A percentile compares a stretch with the other conserved stretches of the same genome.
These are phyloP conservation scores for Cosmia pyralina DNA, from an alignment of 2,888 invertebrate species.

Conservation along the genomic window DNA sequence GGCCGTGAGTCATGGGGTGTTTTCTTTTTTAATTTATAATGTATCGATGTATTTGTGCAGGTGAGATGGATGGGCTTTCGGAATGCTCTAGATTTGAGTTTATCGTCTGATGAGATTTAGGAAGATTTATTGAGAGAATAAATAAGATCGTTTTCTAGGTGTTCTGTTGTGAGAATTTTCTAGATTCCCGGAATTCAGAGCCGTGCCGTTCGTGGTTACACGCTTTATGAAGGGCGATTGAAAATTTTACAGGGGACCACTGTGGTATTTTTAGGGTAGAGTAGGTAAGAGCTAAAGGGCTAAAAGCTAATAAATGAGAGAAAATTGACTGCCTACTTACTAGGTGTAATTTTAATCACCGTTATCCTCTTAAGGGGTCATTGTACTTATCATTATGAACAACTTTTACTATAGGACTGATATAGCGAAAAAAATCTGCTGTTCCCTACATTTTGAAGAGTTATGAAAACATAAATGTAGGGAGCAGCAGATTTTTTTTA, in stretches of 20 bases:
- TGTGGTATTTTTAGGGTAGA: no score
- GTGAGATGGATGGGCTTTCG: constrained; percentile 63
- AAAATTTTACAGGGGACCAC: no score
- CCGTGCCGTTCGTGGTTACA: not conserved
- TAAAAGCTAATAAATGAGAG: not conserved
- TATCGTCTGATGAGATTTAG: constrained; percentile 61
- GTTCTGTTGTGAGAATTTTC: constrained; percentile 30
- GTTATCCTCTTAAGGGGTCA: no score
- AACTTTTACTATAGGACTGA: no score
- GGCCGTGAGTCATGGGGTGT: constrained; percentile 65
- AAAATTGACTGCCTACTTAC: no score
- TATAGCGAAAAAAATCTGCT: no score
- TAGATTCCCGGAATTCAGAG: constrained; percentile 21
- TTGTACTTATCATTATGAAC: no score
- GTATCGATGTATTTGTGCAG: constrained; percentile 69
- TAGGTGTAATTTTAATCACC: no score
- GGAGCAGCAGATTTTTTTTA: no score
- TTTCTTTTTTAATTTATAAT: constrained; percentile 66
- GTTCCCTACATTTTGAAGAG: no score
- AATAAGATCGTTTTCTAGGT: constrained; percentile 47
- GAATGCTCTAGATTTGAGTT: constrained; percentile 65
- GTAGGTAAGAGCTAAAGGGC: no score
- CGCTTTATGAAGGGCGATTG: not conserved
- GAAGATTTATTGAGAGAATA: constrained; percentile 60
- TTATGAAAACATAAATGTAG: no score